Percentiles rank a stretch among this genome's conserved stretches.
These are phyloP conservation scores for Schizotus pectinicornis DNA, from an alignment of 2,888 invertebrate species.

Conservation along the genomic window DNA sequence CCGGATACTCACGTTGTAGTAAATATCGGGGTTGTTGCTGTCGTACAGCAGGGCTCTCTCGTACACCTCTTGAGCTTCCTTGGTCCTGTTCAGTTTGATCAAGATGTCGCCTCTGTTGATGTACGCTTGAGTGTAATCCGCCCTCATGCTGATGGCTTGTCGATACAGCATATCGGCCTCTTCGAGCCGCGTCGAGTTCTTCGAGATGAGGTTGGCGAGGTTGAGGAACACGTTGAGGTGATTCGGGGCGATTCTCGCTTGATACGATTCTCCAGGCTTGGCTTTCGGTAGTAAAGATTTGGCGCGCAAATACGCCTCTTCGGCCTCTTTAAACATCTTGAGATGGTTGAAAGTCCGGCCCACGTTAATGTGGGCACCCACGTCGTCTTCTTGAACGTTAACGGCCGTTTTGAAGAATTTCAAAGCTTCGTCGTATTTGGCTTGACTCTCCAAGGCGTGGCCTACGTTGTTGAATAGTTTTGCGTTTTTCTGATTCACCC, in stretches of 20 bases:
- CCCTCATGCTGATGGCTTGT: constrained; percentile 96
- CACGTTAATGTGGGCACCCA: constrained; percentile 96
- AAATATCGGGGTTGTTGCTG: constrained; percentile 92
- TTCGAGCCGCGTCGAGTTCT: constrained; percentile 87
- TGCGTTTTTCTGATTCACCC: constrained; percentile 88
- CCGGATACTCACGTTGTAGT: constrained; percentile 81
- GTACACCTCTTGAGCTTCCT: constrained; percentile 94
- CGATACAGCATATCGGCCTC: constrained; percentile 94
- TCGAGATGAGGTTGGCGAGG: constrained; percentile 91
- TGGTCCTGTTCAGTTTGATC: constrained; percentile 91
- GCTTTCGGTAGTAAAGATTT: constrained; percentile 89
- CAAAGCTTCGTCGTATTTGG: constrained; percentile 75
- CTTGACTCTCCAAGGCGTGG: constrained; percentile 87
- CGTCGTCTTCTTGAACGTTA: constrained; percentile 92
- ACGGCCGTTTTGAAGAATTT: constrained; percentile 92
- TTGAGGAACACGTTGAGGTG: constrained; percentile 96
- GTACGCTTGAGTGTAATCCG: constrained; percentile 95
- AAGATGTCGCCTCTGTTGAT: constrained; percentile 96
- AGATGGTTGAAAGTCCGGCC: constrained; percentile 93
- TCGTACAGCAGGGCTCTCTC: constrained; percentile 92
- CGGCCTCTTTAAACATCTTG: constrained; percentile 86
- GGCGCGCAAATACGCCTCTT: constrained; percentile 89
- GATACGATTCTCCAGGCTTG: constrained; percentile 93
- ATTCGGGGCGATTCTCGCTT: constrained; percentile 93
- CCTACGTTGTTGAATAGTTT: constrained; percentile 98